Evolutionary conservation across 2,888 invertebrate genomes (phyloP), one percentile per base, ranked within the genome.

Genomic region (Parasteatoda lunata): DNA sequence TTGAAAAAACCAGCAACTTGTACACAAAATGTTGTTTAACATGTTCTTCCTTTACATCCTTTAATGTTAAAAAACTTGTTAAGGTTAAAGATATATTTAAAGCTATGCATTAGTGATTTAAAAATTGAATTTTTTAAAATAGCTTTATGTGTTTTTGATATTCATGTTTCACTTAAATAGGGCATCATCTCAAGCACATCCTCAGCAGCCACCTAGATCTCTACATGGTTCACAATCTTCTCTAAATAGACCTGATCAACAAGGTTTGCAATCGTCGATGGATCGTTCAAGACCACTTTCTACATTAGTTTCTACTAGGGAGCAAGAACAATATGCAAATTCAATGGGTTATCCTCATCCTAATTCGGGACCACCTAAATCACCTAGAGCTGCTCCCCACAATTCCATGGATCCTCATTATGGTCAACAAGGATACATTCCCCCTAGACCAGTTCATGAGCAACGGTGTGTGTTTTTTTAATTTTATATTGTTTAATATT

Each of bases 161-260:
- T 68, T 68, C 30, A 30, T 30, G 15, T 73, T 73, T 68, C 30
- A 7, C 15, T n/a, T 70, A 15, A 30, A 30, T 8, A 78, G 68
- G 15, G 13, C 69, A 30, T 77, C 80, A 9, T 45, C 83, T 13
- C 89, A 87, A 70, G 82, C 80, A 45, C 84, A 81, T 64, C 87
- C 84, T 59, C 87, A 75, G 66, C 87, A 85, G 9, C 83, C 82
- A 47, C 86, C 81, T 8, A 77, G 82, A 54, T 72, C 86, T 7
- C 71, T 89, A 11, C 89, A 90, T 72, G 89, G 90, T n/a, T 90
- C 90, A 51, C 90, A 90, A 48, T 89, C 90, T 69, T 89, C 90
- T 6, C 82, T 90, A 7, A 90, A 89, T 84, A 82, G 89, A 77
- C 84, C 89, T 72, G 87, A 89, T 73, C 86, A 83, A 15, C 84